Evolutionary conservation across 2,113 vertebrate genomes (phyloP).

Genomic region (Ciconia boyciana): DNA sequence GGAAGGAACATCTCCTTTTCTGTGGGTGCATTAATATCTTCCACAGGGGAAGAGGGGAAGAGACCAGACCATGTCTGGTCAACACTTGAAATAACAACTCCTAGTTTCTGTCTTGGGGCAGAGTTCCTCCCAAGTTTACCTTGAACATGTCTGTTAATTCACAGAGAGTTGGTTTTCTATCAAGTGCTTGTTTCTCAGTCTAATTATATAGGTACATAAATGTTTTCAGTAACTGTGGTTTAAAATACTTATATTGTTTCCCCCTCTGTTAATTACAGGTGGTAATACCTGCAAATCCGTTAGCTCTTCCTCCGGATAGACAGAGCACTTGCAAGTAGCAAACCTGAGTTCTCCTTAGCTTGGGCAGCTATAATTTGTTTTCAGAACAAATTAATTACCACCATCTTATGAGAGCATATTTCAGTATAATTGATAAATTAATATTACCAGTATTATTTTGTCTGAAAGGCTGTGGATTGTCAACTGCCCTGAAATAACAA

Average conservation of each 20-base stretch:
- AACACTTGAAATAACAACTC: neutral
- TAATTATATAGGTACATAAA: neutral
- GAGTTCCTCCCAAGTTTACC: neutral
- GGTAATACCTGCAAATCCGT: neutral
- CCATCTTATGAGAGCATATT: neutral
- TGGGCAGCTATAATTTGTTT: neutral
- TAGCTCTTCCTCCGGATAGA: neutral
- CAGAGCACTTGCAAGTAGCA: neutral
- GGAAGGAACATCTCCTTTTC: neutral
- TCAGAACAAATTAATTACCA: neutral
- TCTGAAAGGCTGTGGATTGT: neutral
- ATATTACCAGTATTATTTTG: neutral
- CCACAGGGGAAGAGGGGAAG: neutral
- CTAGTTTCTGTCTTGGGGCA: neutral
- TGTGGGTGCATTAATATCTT: neutral
- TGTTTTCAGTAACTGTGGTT: neutral
- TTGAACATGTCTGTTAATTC: neutral
- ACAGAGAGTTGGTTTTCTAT: neutral
- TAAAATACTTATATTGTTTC: neutral
- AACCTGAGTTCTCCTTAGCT: neutral
- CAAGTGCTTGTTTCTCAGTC: neutral
- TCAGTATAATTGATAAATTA: neutral
- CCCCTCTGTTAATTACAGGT: neutral
- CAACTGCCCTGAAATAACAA: neutral
- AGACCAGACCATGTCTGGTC: neutral